A percentile compares a stretch with the other conserved stretches of the same genome.
Conservation (phyloP, 1,140 invertebrate genomes). For the Drosophila sechellia region DNA sequence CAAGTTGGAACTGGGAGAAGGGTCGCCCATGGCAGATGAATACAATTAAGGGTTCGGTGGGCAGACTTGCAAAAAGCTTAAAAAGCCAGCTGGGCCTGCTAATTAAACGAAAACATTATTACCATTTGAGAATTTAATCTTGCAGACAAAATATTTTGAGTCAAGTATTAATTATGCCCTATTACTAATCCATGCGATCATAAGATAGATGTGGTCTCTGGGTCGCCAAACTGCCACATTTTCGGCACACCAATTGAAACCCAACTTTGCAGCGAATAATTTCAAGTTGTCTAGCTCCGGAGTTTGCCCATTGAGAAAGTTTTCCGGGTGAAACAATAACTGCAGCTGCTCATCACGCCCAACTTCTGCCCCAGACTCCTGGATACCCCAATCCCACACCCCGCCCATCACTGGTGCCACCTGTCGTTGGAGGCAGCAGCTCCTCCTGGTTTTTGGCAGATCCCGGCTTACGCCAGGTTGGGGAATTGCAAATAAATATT, state of each 20-base stretch:
- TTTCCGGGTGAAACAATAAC: slow-evolving; percentile 55
- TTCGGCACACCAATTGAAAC: not conserved
- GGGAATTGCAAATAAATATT: slow-evolving; percentile 84
- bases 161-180: not conserved
- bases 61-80: slow-evolving; percentile 2
- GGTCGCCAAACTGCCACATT: not conserved
- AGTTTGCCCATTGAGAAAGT: slow-evolving; percentile 28
- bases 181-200: not conserved
- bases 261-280: not conserved
- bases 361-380: slow-evolving; percentile 40
- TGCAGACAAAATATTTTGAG: not conserved
- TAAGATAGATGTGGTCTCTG: not conserved
- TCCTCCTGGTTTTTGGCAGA: slow-evolving; percentile 9
- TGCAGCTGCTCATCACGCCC: slow-evolving; percentile 47
- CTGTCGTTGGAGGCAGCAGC: slow-evolving; percentile 7
- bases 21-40: not conserved
- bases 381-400: not conserved
- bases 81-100: not conserved
- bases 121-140: not conserved
- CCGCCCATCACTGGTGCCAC: slow-evolving; percentile 21
- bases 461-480: slow-evolving; percentile 63
- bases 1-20: not conserved
- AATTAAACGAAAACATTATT: slow-evolving; percentile 14
- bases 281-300: slow-evolving; percentile 9
- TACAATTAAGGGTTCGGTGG: not conserved